Percentiles rank a stretch among this genome's conserved stretches.
Evolutionary conservation across 1,140 invertebrate species (phyloP).

Genomic region (Maconellicoccus hirsutus): DNA sequence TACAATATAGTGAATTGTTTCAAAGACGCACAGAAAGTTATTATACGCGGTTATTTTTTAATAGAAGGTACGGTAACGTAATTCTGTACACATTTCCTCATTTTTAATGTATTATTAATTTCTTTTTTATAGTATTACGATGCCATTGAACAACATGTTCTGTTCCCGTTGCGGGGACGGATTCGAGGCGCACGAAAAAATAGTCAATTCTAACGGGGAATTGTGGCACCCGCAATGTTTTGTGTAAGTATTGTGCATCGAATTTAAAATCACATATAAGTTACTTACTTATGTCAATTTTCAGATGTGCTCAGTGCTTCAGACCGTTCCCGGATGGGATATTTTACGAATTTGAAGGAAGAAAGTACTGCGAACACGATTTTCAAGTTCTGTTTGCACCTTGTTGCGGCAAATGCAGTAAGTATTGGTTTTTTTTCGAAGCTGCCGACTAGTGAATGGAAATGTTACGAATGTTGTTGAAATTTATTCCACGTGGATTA

Average conservation of each 20-base stretch:
- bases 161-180: slow-evolving; percentile 89
- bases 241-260: slow-evolving; percentile 80
- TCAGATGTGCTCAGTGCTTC: slow-evolving; percentile 97
- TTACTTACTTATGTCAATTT: slow-evolving; percentile 22
- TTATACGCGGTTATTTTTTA: not conserved
- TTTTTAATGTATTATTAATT: not conserved
- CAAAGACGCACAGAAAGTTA: not conserved
- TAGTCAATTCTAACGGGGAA: slow-evolving; percentile 96
- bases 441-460: too few relatives aligned
- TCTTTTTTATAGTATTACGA: slow-evolving; percentile 47
- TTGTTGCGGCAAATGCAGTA: slow-evolving; percentile 94
- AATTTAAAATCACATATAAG: not conserved
- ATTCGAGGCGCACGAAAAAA: slow-evolving; percentile 91
- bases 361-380: slow-evolving; percentile 99
- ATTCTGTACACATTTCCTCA: too few relatives aligned
- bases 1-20: not conserved
- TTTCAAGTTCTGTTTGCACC: slow-evolving; percentile 98
- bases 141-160: slow-evolving; percentile 79
- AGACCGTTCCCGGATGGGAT: slow-evolving; percentile 93
- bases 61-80: not conserved
- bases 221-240: slow-evolving; percentile 98
- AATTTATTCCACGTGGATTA: too few relatives aligned
- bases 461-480: too few relatives aligned
- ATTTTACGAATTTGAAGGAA: slow-evolving; percentile 97
- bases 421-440: slow-evolving; percentile 32